These are phyloP conservation scores for Drosophila kepulauana DNA, from an alignment of 1,140 invertebrate species.

Conservation along the genomic window DNA sequence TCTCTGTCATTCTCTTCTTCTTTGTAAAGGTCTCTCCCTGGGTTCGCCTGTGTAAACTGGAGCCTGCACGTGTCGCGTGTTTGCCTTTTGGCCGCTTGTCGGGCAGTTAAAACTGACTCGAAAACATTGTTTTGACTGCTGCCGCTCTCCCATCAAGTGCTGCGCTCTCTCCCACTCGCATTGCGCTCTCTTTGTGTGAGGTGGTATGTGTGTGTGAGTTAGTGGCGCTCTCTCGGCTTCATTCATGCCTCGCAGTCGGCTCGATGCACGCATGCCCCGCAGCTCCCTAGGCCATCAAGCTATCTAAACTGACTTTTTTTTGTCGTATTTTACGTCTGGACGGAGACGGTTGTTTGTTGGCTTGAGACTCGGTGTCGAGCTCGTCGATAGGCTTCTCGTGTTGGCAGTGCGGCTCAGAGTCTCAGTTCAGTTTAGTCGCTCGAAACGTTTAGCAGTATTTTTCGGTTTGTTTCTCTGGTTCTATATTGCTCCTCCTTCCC, in stretches of 20 bases:
- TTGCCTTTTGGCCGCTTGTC: slow-evolving; percentile 66
- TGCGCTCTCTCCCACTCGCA: slow-evolving; percentile 12
- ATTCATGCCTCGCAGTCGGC: slow-evolving; percentile 48
- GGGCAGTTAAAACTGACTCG: slow-evolving; percentile 29
- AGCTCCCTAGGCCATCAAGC: slow-evolving; percentile 6
- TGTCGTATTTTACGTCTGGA: slow-evolving; percentile 14
- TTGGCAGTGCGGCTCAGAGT: slow-evolving; percentile 32
- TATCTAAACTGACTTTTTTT: slow-evolving; percentile 14
- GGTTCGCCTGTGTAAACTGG: slow-evolving; percentile 3
- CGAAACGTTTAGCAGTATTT: slow-evolving; percentile 67
- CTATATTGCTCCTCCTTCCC: slow-evolving; percentile 14
- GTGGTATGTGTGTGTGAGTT: neutral
- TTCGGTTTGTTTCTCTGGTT: slow-evolving; percentile 67
- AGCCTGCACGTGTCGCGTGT: slow-evolving; percentile 66
- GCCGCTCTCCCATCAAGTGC: slow-evolving; percentile 16
- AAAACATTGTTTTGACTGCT: slow-evolving; percentile 70
- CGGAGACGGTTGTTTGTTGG: slow-evolving; percentile 17
- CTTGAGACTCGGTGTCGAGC: slow-evolving; percentile 44
- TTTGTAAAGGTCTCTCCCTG: neutral
- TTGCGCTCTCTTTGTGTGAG: neutral
- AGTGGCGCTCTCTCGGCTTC: slow-evolving; percentile 17
- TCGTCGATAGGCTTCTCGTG: slow-evolving; percentile 8
- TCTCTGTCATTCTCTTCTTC: neutral
- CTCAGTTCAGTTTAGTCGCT: slow-evolving; percentile 74
- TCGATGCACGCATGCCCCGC: slow-evolving; percentile 64